Conservation (phyloP, 1,140 invertebrate genomes). For the Trissolcus basalis region DNA sequence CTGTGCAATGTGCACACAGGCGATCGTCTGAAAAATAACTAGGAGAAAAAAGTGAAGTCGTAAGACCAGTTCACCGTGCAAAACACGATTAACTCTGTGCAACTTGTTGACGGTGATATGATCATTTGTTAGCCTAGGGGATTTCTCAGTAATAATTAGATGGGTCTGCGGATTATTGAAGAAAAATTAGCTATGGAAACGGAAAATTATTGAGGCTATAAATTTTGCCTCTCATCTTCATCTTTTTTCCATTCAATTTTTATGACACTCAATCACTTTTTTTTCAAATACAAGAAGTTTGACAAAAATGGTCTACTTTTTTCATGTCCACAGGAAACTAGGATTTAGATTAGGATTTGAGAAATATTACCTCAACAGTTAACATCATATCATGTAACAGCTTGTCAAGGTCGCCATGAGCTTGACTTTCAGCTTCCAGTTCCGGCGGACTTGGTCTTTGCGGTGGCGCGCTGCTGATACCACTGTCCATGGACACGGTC, state of each 20-base stretch:
- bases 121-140: slow-evolving; percentile 9
- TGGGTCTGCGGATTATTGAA: no score
- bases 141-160: not conserved
- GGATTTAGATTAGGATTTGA: not conserved
- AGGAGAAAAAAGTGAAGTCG: slow-evolving; percentile 19
- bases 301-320: no score
- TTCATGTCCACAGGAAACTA: no score
- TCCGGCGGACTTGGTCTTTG: slow-evolving; percentile 73
- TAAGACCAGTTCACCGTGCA: slow-evolving; percentile 30
- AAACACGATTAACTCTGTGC: slow-evolving; percentile 27
- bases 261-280: no score
- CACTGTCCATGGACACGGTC: slow-evolving; percentile 89
- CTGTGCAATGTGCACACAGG: slow-evolving; percentile 8
- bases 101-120: slow-evolving; percentile 24
- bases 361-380: slow-evolving; percentile 82
- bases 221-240: no score
- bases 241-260: no score
- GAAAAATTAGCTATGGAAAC: no score
- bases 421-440: slow-evolving; percentile 64
- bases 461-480: slow-evolving; percentile 82
- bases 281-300: no score
- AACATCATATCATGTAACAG: slow-evolving; percentile 88
- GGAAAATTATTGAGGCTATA: no score
- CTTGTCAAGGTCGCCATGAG: slow-evolving; percentile 82
- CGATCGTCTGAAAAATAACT: slow-evolving; percentile 23